Evolutionary conservation across 2,888 invertebrate genomes (phyloP), one percentile per base, ranked within the genome.

Genomic region (Tachina grossa): DNA sequence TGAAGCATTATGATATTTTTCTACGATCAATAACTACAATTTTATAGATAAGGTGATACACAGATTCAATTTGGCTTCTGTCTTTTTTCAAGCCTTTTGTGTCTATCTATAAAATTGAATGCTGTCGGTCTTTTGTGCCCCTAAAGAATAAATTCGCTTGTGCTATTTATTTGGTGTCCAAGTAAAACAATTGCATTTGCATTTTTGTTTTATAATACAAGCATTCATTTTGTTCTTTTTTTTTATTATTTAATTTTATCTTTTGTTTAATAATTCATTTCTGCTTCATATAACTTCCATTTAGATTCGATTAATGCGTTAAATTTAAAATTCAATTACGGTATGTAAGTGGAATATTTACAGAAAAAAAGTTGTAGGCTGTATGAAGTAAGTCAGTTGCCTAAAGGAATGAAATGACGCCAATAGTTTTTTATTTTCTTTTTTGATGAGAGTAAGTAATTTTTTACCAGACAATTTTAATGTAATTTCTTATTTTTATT

Each of bases 261-360:
- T 76, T 71, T 63, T 49, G 66, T 59, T 66, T 49, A 72, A 45
- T 63, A 14, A 76, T 66, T 63, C 65, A 19, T 65, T 77, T 76
- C 61, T 66, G 63, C 65, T 45, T 57, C 51, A 68, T 14, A 65
- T 71, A 51, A 77, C 22, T 76, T 82, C 43, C 41, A 61, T 55
- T 72, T 76, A 49, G n/a, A 43, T 47, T 22, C 63, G 65, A 71
- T 77, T 77, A 65, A 72, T 57, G 71, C 47, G 76, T 75, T 68
- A 74, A 82, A 75, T 85, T 79, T 85, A 82, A 82, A 82, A 85
- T 85, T 85, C 74, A 77, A 78, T 81, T 74, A 77, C 53, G 72
- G 75, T 59, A 65, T 76, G 75, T 59, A 65, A 71, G 22, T 41
- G 13, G 57, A 41, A 59, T 66, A 31, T 6, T 31, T 31, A n/a